Base-by-base conservation (phyloP, 1,140 invertebrate genomes). In the Hypsibius dujardini region DNA sequence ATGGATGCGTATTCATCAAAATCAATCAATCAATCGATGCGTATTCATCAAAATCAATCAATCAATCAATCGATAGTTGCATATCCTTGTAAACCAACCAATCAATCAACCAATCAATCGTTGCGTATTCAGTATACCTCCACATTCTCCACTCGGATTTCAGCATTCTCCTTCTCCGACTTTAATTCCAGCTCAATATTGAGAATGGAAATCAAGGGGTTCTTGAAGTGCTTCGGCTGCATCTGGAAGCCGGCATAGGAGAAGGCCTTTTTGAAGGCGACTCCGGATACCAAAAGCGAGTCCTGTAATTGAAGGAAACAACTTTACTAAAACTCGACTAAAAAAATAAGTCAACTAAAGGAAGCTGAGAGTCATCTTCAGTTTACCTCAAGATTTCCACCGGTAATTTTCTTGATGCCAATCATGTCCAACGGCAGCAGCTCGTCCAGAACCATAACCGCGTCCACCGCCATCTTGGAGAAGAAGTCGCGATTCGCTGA, bases 191-290 rank as follows among this genome's bases (percentile, higher is more conserved):
- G 80, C 81, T 99, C 96, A 75, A 99, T 94, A 78, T 99, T 99
- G 0, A 99, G 82, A 15, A 98, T 78, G 3, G 95, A 95, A 76
- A 99, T 98, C 83, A 94, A 95, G 73, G 92, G 94, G 46, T 90
- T 85, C 14, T 84, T 82, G 76, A 95, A 97, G 69, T 84, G 87
- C 81, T 98, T 98, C 0, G 91, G 94, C 77, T 98, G 95, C 96
- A 99, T 99, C 83, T 98, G 95, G 81, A 99, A 99, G 2, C 96
- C 96, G 75, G 96, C 96, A 79, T 99, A 99, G 0, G 93, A 96
- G 81, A 99, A 99, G 0, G 95, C 98, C 81, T 99, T 99, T 80
- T 99, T 98, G 79, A 99, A 99, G 0, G 95, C 94, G 7, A 99
- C 95, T 69, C 96, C 96, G 73, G 86, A 83, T 1, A 99, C 86